phyloP scores from a whole-genome alignment of 2,113 vertebrate genomes.

The Anolis carolinensis region DNA sequence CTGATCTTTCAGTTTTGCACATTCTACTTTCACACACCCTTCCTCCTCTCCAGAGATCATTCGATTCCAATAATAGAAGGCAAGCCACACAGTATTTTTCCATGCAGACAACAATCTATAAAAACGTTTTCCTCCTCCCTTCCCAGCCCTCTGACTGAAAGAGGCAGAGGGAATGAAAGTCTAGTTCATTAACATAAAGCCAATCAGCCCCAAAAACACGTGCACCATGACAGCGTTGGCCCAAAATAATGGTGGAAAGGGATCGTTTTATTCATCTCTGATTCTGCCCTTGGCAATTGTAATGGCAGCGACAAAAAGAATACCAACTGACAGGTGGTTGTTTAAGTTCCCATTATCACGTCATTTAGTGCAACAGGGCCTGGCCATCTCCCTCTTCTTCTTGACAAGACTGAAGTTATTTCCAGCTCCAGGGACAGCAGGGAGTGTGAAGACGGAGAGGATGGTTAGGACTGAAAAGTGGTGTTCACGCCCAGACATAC shows the following conservation, averaged over 20 bases:
- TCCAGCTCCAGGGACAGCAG: background rate
- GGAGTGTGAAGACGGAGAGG: accelerated
- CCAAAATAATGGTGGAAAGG: slow-evolving; percentile 10
- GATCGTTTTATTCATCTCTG: slow-evolving; percentile 15
- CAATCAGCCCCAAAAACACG: slow-evolving; percentile 37
- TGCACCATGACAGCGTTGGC: slow-evolving; percentile 35
- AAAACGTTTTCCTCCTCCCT: slow-evolving; percentile 39
- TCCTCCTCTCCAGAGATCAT: background rate
- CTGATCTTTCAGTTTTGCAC: slow-evolving; percentile 18
- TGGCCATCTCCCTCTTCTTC: slow-evolving; percentile 30
- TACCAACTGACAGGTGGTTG: slow-evolving; percentile 44
- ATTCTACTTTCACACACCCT: background rate
- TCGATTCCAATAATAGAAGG: background rate
- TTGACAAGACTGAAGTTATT: slow-evolving; percentile 21
- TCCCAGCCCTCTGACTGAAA: background rate
- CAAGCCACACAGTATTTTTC: slow-evolving; percentile 56
- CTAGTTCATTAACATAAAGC: slow-evolving; percentile 46
- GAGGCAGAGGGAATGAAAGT: background rate
- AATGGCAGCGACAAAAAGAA: slow-evolving; percentile 10
- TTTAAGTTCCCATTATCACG: slow-evolving; percentile 45
- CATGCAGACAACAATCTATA: slow-evolving; percentile 43
- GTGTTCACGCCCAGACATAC: background rate
- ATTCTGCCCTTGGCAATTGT: slow-evolving; percentile 54
- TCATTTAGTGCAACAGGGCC: slow-evolving; percentile 23
- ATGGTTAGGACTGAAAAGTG: background rate